Conservation (phyloP, 2,113 vertebrate genomes). For the Pterocles burchelli region DNA sequence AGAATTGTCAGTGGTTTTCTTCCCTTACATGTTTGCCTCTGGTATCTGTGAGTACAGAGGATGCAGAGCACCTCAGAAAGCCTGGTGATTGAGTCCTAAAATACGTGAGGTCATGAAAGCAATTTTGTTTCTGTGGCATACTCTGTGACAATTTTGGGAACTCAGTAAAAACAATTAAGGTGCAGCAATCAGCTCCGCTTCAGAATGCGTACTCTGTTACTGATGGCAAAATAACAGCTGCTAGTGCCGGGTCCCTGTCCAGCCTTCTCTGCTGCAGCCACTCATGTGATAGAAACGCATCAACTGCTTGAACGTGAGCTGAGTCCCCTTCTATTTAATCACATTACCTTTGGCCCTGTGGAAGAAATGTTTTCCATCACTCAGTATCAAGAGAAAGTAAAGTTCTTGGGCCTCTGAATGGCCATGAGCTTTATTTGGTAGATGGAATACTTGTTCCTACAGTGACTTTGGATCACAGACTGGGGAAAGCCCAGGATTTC, state of each 20-base stretch:
- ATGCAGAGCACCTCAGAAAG: background rate
- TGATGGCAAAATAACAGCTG: background rate
- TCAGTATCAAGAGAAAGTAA: background rate
- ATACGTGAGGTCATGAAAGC: background rate
- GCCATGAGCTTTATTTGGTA: background rate
- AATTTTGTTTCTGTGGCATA: background rate
- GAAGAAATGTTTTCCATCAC: background rate
- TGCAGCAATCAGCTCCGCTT: background rate
- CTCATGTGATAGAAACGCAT: background rate
- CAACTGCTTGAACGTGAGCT: background rate
- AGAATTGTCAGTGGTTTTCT: background rate
- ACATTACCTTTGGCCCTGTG: background rate
- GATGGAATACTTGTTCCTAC: background rate
- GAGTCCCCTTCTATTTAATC: background rate
- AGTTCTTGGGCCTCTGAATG: background rate
- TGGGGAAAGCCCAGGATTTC: background rate
- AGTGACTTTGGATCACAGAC: background rate
- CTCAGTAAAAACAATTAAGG: accelerated
- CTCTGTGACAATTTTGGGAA: background rate
- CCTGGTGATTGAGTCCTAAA: background rate
- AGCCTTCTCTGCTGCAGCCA: background rate
- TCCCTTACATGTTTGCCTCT: background rate
- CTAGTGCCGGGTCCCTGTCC: background rate
- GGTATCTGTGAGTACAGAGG: background rate
- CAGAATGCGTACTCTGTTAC: background rate